Conservation (phyloP, 2,797 vertebrate species). For the Siniperca undulata region DNA sequence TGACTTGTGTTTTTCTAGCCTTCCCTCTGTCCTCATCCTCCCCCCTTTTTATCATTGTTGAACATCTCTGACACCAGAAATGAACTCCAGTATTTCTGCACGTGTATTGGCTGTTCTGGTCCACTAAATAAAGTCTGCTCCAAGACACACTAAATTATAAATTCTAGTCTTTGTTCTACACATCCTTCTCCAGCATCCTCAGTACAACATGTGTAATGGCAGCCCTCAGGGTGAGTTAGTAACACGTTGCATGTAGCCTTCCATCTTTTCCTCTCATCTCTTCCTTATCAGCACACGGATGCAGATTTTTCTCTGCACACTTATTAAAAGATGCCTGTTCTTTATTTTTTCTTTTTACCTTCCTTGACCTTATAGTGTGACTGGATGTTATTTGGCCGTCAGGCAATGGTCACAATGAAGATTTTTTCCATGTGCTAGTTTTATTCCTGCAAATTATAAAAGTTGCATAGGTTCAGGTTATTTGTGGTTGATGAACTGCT, state of each 20-base stretch:
- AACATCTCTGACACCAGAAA: conserved; percentile 48
- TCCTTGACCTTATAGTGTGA: conserved; percentile 42
- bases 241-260: conserved; percentile 46
- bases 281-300: conserved; percentile 68
- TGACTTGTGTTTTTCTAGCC: conserved; percentile 5
- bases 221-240: conserved; percentile 52
- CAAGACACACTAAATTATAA: conserved; percentile 56
- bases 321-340: conserved; percentile 55
- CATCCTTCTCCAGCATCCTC: conserved; percentile 53
- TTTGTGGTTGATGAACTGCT: background rate
- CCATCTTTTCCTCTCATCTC: conserved; percentile 60
- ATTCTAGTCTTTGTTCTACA: conserved; percentile 55
- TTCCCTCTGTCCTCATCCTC: background rate
- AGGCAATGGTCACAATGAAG: conserved; percentile 20
- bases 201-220: conserved; percentile 50
- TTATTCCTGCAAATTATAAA: background rate
- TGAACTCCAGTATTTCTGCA: conserved; percentile 30
- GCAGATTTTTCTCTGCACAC: conserved; percentile 49
- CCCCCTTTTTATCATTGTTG: conserved; percentile 12
- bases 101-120: conserved; percentile 24
- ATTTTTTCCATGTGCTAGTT: conserved; percentile 1
- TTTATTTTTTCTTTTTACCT: conserved; percentile 27
- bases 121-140: conserved; percentile 47
- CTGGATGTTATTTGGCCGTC: conserved; percentile 42
- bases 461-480: conserved; percentile 15